These are phyloP conservation scores for Drosophila tanythrix DNA, from an alignment of 2,888 invertebrate species.

Conservation along the genomic window DNA sequence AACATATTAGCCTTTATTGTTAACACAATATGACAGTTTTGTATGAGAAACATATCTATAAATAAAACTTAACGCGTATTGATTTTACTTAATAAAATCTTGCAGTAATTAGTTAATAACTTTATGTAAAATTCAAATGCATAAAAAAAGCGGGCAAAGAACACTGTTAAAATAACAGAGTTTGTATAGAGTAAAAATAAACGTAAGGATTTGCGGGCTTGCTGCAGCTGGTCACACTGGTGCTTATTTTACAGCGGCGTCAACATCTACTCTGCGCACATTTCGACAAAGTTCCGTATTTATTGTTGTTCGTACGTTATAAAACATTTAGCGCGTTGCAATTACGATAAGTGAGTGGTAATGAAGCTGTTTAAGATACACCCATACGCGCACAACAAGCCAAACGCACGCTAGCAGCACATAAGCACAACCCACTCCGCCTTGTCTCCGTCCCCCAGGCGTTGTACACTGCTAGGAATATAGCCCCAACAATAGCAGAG, in stretches of 20 bases:
- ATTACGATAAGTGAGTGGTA: slow-evolving; percentile 62
- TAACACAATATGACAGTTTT: not conserved
- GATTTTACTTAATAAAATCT: not conserved
- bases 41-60: not conserved
- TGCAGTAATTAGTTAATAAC: not conserved
- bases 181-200: not conserved
- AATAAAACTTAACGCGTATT: not conserved
- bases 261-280: slow-evolving; percentile 55
- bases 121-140: not conserved
- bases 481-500: slow-evolving; percentile 44
- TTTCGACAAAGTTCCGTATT: slow-evolving; percentile 57
- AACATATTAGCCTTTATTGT: not conserved
- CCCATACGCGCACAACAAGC: slow-evolving; percentile 28
- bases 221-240: slow-evolving; percentile 36
- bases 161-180: not conserved
- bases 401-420: slow-evolving; percentile 40
- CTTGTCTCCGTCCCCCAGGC: slow-evolving; percentile 40
- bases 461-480: slow-evolving; percentile 61
- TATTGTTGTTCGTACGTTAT: slow-evolving; percentile 48
- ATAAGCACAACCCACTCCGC: slow-evolving; percentile 17
- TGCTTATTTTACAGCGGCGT: slow-evolving; percentile 50
- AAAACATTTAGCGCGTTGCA: slow-evolving; percentile 60
- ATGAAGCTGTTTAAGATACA: slow-evolving; percentile 55
- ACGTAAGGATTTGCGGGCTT: slow-evolving; percentile 8
- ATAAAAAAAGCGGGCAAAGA: not conserved